A percentile compares a stretch with the other conserved stretches of the same genome.
Evolutionary conservation across 1,140 invertebrate species (phyloP).

Genomic region (Leptinotarsa texana): DNA sequence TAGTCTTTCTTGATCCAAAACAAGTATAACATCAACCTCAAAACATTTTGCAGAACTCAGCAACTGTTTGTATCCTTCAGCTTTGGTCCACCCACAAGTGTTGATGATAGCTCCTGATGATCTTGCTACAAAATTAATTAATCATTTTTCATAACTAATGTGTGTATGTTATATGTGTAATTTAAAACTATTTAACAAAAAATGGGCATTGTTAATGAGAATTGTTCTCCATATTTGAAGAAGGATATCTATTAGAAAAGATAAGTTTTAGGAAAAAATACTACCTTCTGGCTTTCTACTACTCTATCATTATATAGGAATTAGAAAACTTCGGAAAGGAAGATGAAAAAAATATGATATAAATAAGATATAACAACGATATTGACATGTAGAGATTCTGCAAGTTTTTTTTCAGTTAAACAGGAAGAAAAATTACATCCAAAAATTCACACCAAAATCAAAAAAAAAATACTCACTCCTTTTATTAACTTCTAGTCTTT

Average conservation of each 20-base stretch:
- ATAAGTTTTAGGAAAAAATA: not conserved
- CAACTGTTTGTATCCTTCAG: slow-evolving; percentile 80
- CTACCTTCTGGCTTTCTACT: too few species aligned
- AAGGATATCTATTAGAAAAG: too few species aligned
- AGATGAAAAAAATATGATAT: too few species aligned
- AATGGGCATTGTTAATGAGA: too few species aligned
- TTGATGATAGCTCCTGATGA: slow-evolving; percentile 96
- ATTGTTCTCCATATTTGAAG: too few species aligned
- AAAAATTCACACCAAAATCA: slow-evolving; percentile 25
- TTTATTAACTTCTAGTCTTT: slow-evolving; percentile 83
- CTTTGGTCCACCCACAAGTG: slow-evolving; percentile 97
- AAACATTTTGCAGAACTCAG: slow-evolving; percentile 89
- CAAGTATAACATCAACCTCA: slow-evolving; percentile 93
- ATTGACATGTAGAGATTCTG: not conserved
- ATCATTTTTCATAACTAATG: not conserved
- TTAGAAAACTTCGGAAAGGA: too few species aligned
- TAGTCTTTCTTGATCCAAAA: slow-evolving; percentile 94
- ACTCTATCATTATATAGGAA: too few species aligned
- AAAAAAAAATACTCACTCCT: slow-evolving; percentile 65
- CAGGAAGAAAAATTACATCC: too few species aligned
- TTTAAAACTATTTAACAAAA: too few species aligned
- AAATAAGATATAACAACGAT: not conserved
- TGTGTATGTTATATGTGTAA: too few species aligned
- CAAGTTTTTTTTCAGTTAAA: too few species aligned
- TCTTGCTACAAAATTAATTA: slow-evolving; percentile 64